These are phyloP conservation scores for Pimephales promelas DNA, from an alignment of 2,113 vertebrate species.

Conservation along the genomic window DNA sequence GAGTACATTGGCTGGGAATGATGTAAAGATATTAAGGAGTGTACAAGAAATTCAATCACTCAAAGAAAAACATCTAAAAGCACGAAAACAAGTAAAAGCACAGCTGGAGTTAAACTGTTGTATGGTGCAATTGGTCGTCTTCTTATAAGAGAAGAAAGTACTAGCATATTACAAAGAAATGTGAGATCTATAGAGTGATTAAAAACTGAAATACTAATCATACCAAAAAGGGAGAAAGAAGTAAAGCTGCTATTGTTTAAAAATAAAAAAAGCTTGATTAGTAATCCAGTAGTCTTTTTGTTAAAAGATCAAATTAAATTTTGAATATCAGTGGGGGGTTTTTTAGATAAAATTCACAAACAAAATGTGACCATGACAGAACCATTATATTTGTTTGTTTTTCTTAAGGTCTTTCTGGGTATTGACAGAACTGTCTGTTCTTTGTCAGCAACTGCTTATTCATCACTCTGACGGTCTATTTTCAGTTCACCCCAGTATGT, in stretches of 20 bases:
- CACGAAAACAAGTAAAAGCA: no score
- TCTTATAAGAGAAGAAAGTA: no score
- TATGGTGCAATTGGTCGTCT: no score
- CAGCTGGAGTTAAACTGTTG: no score
- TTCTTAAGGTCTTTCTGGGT: not conserved
- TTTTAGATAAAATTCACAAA: not conserved
- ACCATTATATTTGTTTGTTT: not conserved
- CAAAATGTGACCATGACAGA: not conserved
- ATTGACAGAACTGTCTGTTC: not conserved
- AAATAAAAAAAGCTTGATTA: no score
- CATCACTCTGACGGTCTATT: conserved; percentile 1
- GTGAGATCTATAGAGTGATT: no score
- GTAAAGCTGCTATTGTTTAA: no score
- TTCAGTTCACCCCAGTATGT: not conserved
- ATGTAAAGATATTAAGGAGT: not conserved
- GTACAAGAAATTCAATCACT: not conserved
- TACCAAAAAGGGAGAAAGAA: no score
- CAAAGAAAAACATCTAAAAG: not conserved
- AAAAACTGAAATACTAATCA: no score
- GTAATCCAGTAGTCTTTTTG: not conserved
- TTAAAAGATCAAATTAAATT: not conserved
- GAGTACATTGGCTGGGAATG: conserved; percentile 10
- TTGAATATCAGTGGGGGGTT: not conserved
- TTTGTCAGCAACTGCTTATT: conserved; percentile 4
- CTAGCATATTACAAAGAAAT: no score